Conservation (phyloP, 2,888 invertebrate genomes). For the Tanypteryx hageni region DNA sequence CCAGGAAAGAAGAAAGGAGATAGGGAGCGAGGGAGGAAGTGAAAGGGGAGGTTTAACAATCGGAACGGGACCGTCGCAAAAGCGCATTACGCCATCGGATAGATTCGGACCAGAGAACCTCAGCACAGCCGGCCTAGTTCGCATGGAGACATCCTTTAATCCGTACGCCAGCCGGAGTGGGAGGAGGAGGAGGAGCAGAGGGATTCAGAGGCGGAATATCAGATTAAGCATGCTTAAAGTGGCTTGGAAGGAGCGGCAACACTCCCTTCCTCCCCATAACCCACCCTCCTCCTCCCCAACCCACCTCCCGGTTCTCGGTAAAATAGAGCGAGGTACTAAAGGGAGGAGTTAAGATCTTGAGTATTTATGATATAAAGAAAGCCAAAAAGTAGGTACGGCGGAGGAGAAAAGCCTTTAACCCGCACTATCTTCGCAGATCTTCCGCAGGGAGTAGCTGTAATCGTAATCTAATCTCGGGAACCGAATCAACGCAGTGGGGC, state of each 20-base stretch:
- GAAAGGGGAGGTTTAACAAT: too few relatives aligned
- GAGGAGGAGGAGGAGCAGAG: too few relatives aligned
- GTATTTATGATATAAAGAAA: slow-evolving; percentile 45
- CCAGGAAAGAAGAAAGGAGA: too few relatives aligned
- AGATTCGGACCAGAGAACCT: too few relatives aligned
- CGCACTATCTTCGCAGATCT: slow-evolving; percentile 43
- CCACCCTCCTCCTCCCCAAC: neutral
- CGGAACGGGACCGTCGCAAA: too few relatives aligned
- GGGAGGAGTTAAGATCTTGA: neutral
- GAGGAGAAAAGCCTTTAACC: neutral
- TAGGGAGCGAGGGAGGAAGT: too few relatives aligned
- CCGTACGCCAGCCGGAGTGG: too few relatives aligned
- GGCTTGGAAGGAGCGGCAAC: neutral
- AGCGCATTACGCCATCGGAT: too few relatives aligned
- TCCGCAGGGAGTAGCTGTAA: slow-evolving; percentile 50
- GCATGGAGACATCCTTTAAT: too few relatives aligned
- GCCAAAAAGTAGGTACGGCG: neutral
- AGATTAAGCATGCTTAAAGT: slow-evolving; percentile 45
- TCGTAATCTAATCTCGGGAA: slow-evolving; percentile 62
- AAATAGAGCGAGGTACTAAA: slow-evolving; percentile 2
- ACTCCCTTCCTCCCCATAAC: neutral
- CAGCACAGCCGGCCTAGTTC: too few relatives aligned
- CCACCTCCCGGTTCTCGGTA: too few relatives aligned
- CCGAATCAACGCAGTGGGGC: slow-evolving; percentile 58
- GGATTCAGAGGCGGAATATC: neutral